Percentiles rank a stretch among this genome's conserved stretches.
These are phyloP conservation scores for Anser brachyrhynchus DNA, from an alignment of 2,113 vertebrate species.

Conservation along the genomic window DNA sequence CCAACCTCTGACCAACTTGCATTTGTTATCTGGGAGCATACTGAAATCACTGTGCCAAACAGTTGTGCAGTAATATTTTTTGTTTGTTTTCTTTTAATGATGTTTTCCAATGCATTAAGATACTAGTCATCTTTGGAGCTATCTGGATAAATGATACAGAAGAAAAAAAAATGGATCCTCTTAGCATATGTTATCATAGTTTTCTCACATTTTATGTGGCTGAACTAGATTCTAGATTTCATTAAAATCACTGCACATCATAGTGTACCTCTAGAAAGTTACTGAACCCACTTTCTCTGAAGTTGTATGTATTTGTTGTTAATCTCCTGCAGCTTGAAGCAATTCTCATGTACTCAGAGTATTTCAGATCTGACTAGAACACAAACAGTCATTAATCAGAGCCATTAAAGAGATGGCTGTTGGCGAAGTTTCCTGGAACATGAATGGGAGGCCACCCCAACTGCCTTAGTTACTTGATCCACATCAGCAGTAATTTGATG, in stretches of 20 bases:
- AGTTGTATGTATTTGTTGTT: conserved; percentile 34
- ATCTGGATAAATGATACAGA: not conserved
- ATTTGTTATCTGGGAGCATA: not conserved
- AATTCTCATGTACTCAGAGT: conserved; percentile 47
- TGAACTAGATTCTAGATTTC: conserved; percentile 20
- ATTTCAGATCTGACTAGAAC: conserved; percentile 61
- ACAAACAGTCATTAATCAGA: conserved; percentile 70
- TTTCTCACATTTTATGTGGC: not conserved
- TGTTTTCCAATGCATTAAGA: not conserved
- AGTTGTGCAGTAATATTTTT: not conserved
- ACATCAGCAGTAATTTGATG: conserved; percentile 39
- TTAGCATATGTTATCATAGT: not conserved
- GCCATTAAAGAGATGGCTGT: conserved; percentile 54
- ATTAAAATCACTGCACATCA: not conserved
- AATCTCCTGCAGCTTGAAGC: conserved; percentile 60
- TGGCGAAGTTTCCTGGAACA: conserved; percentile 62
- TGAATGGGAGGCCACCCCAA: conserved; percentile 51
- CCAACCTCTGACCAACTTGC: not conserved
- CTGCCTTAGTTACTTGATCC: not conserved
- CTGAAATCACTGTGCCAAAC: not conserved
- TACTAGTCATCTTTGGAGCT: not conserved
- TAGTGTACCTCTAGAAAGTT: conserved; percentile 18
- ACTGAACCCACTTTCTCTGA: not conserved
- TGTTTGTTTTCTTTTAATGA: not conserved
- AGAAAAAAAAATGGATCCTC: not conserved